phyloP scores from a whole-genome alignment of 2,888 invertebrate genomes.

The Epirrhoe alternata region DNA sequence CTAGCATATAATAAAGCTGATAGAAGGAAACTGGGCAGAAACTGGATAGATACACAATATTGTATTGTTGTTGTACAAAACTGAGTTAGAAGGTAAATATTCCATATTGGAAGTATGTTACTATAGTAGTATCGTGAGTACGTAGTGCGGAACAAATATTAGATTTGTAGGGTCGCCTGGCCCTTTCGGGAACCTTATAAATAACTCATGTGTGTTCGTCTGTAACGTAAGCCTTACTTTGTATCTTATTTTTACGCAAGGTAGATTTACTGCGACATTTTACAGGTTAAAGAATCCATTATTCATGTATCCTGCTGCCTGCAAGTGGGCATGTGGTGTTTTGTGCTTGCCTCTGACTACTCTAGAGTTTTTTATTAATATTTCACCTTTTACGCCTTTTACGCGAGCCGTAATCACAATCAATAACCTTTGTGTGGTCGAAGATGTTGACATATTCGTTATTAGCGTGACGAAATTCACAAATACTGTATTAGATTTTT shows the following conservation, averaged over 20 bases:
- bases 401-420: no score
- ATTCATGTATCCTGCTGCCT: neutral
- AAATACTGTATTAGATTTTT: no score
- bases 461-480: no score
- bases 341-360: no score
- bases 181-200: constrained; percentile 20
- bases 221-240: constrained; percentile 12
- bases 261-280: constrained; percentile 4
- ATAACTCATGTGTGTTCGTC: constrained; percentile 25
- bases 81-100: constrained; percentile 31
- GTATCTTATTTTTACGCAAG: neutral
- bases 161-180: constrained; percentile 26
- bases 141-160: constrained; percentile 30
- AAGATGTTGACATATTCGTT: no score
- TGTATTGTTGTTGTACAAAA: constrained; percentile 40
- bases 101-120: constrained; percentile 23
- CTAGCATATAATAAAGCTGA: no score
- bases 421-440: no score
- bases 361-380: no score
- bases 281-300: neutral
- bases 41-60: no score
- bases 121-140: constrained; percentile 12
- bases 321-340: no score
- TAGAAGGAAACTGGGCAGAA: no score
- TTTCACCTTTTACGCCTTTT: no score